Conservation (phyloP, 1,140 invertebrate genomes). For the Drosophila cardini region DNA sequence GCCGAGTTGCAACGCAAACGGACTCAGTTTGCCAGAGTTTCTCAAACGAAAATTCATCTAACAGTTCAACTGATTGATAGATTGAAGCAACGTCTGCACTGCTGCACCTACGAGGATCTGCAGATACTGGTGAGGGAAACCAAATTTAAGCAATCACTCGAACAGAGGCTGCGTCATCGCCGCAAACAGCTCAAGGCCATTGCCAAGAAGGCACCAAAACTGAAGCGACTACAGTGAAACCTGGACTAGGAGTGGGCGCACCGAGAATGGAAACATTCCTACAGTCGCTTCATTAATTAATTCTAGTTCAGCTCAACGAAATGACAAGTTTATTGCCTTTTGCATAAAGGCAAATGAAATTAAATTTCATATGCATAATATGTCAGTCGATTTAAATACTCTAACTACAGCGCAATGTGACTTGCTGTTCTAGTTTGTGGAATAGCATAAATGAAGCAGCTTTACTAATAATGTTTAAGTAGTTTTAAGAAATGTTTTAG, state of each 20-base stretch:
- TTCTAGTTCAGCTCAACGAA: slow-evolving; percentile 27
- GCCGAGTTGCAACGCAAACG: slow-evolving; percentile 62
- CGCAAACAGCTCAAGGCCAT: slow-evolving; percentile 18
- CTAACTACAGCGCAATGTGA: not conserved
- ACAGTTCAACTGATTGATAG: slow-evolving; percentile 56
- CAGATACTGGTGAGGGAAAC: slow-evolving; percentile 58
- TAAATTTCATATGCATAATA: slow-evolving; percentile 48
- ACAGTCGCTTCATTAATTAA: not conserved
- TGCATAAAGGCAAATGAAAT: slow-evolving; percentile 50
- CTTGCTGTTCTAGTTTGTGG: not conserved
- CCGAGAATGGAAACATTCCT: not conserved
- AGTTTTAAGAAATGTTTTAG: not conserved
- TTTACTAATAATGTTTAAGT: not conserved
- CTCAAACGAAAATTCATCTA: slow-evolving; percentile 59
- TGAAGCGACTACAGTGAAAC: slow-evolving; percentile 18
- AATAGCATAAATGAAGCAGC: not conserved
- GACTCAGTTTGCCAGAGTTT: slow-evolving; percentile 40
- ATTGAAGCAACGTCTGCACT: slow-evolving; percentile 48
- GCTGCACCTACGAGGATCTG: slow-evolving; percentile 61
- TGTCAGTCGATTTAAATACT: slow-evolving; percentile 34
- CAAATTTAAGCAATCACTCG: slow-evolving; percentile 54
- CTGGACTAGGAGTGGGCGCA: not conserved
- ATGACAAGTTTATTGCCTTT: slow-evolving; percentile 39
- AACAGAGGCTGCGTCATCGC: slow-evolving; percentile 58
- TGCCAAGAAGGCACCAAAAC: slow-evolving; percentile 4